Evolutionary conservation across 2,797 vertebrate species (phyloP), one percentile per base, ranked within the genome.

Genomic region (Mormyrus hasselquistii): DNA sequence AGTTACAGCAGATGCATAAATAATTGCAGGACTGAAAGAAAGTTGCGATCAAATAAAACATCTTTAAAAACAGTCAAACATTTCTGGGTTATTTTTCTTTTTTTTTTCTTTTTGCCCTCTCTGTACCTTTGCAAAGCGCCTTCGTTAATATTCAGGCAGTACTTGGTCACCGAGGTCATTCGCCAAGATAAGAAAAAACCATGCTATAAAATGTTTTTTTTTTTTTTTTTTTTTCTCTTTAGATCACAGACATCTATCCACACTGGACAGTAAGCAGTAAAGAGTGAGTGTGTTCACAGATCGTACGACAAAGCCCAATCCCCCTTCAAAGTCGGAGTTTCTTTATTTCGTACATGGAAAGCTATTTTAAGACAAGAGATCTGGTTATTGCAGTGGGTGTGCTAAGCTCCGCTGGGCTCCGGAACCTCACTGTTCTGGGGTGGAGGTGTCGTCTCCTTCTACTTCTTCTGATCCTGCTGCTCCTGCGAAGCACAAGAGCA

Each of bases 401-500:
- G 83, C 38, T 79, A 55, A 5, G 38, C 62, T 52, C 29, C 9
- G 49, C 29, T 16, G 84, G 50, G 76, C 88, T 87, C 85, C 89
- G 92, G 91, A 91, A 88, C 88, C 91, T 96, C 93, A 95, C 93
- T 96, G 96, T 91, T 95, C 95, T 92, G 95, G 95, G 92, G 94
- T 94, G 90, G 95, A 94, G 91, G 95, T 95, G 93, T 94, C 91
- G 62, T 95, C 95, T 91, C 94, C 91, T 92, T 95, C 95, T 96
- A 95, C 93, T 96, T 94, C 91, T 94, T 95, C 93, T 94, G 95
- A 93, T 96, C 96, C 95, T 93, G 95, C 95, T 95, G 95, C 91
- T 93, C 94, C 95, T 96, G 90, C 92, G 94, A 94, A 84, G 50
- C 25, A 93, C 91, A 94, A 91, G 94, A 93, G 90, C 10, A 85